Conservation (phyloP, 2,797 vertebrate genomes). For the Hydrolagus colliei region DNA sequence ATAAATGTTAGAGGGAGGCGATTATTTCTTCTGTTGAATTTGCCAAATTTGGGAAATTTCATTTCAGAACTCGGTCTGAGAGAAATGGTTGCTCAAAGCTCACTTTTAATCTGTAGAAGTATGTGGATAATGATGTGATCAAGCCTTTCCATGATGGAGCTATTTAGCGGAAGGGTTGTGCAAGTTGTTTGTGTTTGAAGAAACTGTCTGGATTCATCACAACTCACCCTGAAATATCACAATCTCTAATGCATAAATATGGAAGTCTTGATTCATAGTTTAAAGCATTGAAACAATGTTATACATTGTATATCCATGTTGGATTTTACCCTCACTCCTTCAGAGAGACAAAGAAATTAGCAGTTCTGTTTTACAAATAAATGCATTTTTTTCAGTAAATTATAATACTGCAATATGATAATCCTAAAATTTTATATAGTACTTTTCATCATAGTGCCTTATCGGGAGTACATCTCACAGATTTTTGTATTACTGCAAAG, state of each 20-base stretch:
- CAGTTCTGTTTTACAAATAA: neutral
- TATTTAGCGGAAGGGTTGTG: neutral
- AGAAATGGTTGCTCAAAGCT: neutral
- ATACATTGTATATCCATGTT: neutral
- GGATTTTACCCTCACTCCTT: neutral
- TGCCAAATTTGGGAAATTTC: neutral
- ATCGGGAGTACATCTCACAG: too few relatives aligned
- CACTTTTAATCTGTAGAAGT: conserved; percentile 11
- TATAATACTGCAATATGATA: neutral
- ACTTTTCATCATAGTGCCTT: too few relatives aligned
- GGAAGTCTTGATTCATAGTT: neutral
- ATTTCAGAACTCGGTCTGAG: neutral
- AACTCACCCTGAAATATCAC: neutral
- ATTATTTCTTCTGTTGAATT: neutral
- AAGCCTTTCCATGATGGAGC: neutral
- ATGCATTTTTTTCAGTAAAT: neutral
- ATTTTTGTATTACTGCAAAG: too few relatives aligned
- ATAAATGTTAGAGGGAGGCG: neutral
- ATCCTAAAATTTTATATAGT: neutral
- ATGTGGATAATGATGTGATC: neutral
- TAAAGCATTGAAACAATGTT: too few relatives aligned
- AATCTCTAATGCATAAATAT: neutral
- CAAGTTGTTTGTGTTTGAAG: neutral
- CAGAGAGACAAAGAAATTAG: neutral
- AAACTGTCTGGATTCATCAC: neutral